Percentiles rank a stretch among this genome's conserved stretches.
phyloP scores from a whole-genome alignment of 1,140 invertebrate genomes.

The Drosophila subobscura region DNA sequence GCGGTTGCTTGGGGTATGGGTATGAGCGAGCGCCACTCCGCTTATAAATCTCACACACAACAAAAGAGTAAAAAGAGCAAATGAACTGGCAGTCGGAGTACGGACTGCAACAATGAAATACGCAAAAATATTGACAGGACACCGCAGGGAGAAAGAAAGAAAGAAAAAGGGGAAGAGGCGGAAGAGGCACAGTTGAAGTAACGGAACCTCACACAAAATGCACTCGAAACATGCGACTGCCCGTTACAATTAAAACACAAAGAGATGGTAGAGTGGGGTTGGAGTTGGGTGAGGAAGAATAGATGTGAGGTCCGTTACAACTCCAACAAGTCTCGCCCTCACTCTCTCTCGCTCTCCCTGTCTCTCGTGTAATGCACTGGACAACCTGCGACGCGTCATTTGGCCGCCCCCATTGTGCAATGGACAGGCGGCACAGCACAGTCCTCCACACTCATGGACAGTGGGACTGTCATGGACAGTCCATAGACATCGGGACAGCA shows the following conservation, averaged over 20 bases:
- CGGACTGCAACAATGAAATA: slow-evolving; percentile 73
- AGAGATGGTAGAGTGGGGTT: not conserved
- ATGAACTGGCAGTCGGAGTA: slow-evolving; percentile 25
- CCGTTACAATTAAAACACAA: slow-evolving; percentile 69
- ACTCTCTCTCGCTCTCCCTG: not conserved
- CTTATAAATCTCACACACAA: slow-evolving; percentile 64
- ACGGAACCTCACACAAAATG: slow-evolving; percentile 40
- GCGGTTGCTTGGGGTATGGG: slow-evolving; percentile 47
- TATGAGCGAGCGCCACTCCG: slow-evolving; percentile 9
- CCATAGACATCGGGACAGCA: slow-evolving; percentile 10
- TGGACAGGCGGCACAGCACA: not conserved
- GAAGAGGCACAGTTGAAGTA: slow-evolving; percentile 2
- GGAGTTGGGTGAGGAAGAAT: not conserved
- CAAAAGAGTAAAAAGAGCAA: slow-evolving; percentile 31
- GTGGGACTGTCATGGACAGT: not conserved
- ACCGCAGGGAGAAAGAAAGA: too few species aligned
- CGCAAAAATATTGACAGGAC: slow-evolving; percentile 77
- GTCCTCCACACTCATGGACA: not conserved
- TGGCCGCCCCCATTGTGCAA: slow-evolving; percentile 53
- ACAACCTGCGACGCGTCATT: slow-evolving; percentile 74
- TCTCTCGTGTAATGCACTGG: slow-evolving; percentile 68
- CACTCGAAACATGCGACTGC: slow-evolving; percentile 61
- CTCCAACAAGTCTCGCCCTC: not conserved
- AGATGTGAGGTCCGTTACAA: not conserved
- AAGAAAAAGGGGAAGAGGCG: not conserved